phyloP scores from a whole-genome alignment of 2,797 vertebrate genomes.

The Molossus molossus region DNA sequence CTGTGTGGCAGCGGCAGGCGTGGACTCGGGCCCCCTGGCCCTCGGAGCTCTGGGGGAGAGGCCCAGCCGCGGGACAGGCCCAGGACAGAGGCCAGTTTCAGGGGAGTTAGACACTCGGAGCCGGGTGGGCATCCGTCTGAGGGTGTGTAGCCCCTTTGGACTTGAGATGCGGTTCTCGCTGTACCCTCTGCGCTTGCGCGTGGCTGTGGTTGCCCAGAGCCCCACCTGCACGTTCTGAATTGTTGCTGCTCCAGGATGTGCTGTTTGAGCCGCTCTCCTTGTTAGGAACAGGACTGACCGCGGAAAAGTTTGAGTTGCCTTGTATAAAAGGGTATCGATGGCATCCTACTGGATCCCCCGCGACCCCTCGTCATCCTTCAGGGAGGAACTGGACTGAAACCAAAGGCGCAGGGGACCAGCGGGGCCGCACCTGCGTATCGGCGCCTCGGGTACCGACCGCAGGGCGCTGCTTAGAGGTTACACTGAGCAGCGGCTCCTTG shows the following conservation, averaged over 20 bases:
- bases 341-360: background rate
- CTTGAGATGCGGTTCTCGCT: background rate
- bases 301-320: background rate
- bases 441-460: background rate
- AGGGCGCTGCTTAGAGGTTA: accelerated
- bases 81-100: background rate
- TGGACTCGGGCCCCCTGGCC: background rate
- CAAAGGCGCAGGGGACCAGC: accelerated
- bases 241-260: background rate
- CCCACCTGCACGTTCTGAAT: accelerated
- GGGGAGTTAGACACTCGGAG: background rate
- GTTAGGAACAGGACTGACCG: background rate
- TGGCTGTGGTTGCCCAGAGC: too few species aligned
- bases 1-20: background rate
- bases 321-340: background rate
- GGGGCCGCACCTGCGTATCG: background rate
- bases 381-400: background rate
- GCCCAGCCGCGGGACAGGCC: background rate
- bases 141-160: background rate
- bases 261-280: background rate
- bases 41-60: background rate
- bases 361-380: background rate
- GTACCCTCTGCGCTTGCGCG: accelerated
- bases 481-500: background rate
- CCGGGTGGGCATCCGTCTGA: accelerated